phyloP scores from a whole-genome alignment of 1,140 invertebrate genomes.

The Elymnias hypermnestra region DNA sequence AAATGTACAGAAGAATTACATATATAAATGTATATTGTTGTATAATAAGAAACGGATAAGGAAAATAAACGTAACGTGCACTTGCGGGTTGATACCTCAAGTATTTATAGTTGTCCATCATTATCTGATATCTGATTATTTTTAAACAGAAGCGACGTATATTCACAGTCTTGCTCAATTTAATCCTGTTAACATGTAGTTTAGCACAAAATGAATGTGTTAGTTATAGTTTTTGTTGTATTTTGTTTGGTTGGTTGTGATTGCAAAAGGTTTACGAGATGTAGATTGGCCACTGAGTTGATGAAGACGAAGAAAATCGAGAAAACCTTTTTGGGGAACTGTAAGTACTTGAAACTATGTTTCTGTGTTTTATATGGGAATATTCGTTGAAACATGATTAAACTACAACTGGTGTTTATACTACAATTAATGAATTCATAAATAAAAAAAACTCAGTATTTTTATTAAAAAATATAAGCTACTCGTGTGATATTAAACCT shows the following conservation, averaged over 20 bases:
- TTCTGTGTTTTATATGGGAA: neutral
- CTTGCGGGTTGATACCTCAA: neutral
- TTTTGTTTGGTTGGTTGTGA: slow-evolving; percentile 11
- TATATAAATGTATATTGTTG: too few relatives aligned
- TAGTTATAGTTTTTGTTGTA: slow-evolving; percentile 8
- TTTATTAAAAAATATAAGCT: too few relatives aligned
- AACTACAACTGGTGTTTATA: too few relatives aligned
- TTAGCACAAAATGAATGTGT: slow-evolving; percentile 10
- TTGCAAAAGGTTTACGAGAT: slow-evolving; percentile 18
- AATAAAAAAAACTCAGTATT: too few relatives aligned
- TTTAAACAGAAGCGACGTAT: neutral
- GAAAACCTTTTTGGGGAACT: slow-evolving; percentile 25
- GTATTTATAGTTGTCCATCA: neutral
- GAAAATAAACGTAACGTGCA: neutral
- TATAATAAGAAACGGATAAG: neutral
- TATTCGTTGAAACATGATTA: too few relatives aligned
- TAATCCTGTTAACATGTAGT: neutral
- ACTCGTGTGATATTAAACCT: too few relatives aligned
- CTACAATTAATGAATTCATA: too few relatives aligned
- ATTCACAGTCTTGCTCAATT: neutral
- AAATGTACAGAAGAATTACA: too few relatives aligned
- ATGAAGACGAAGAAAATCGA: slow-evolving; percentile 18
- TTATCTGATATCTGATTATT: slow-evolving; percentile 4
- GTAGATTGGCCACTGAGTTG: slow-evolving; percentile 16
- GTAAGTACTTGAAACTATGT: slow-evolving; percentile 12